Base-by-base conservation (phyloP, 2,888 invertebrate genomes). In the Sycophila texana region DNA sequence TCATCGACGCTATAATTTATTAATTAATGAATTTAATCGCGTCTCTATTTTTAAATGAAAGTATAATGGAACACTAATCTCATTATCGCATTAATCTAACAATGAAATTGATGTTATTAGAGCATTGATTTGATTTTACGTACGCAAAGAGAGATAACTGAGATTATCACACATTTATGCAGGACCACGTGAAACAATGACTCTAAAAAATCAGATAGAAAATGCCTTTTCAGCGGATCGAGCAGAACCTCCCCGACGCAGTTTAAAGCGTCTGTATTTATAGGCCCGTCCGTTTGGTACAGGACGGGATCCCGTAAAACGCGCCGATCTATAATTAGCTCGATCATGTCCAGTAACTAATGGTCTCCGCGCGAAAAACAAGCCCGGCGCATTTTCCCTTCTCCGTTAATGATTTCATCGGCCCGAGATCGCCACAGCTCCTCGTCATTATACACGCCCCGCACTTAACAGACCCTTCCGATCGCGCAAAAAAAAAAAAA, bases 151-250 rank as follows among this genome's bases (percentile, higher is more conserved):
- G 7, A 13, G 58, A 39, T 22, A 22, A 22, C 30, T 2, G 18
- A 26, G 39, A 12, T 18, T 18, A 18, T 26, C 26, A 16, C n/a
- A 60, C 60, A 16, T 13, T 49, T 73, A 73, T 73, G 61, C 53
- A 53, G 26, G 63, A 39, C 0, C 22, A n/a, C 18, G 53, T 3
- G 55, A 66, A 26, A 66, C 57, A 74, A 74, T 74, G 57, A 74
- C 65, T 74, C 57, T 66, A n/a, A 20, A 22, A 47, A 74, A 74
- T 57, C 22, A 57, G 74, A 74, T 66, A 66, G 57, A 66, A 74
- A 74, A 66, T 49, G 22, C 66, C 66, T 47, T 57, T 39, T 5
- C 57, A 74, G 30, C 57, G 65, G 74, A 65, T 74, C 66, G 66
- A 47, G n/a, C 66, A 22, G 57, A 74, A 55, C 39, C 51, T 74